Conservation (phyloP, 1,140 invertebrate species). For the Phthorimaea operculella region DNA sequence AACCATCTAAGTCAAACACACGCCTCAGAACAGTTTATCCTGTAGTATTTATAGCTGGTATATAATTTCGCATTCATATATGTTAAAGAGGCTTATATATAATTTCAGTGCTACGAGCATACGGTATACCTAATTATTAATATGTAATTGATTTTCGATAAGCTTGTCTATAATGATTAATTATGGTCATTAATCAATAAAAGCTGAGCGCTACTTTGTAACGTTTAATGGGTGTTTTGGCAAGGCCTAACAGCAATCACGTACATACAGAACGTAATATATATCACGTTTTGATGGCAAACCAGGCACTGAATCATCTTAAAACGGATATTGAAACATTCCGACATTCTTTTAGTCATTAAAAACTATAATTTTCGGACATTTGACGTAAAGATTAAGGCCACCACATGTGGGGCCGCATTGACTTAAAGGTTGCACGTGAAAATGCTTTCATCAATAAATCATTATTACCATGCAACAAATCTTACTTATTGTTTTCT, state of each 20-base stretch:
- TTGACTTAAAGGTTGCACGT: no score
- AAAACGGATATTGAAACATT: conserved; percentile 1
- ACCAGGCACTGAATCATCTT: background rate
- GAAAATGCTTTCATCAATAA: no score
- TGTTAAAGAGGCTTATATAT: no score
- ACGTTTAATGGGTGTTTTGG: background rate
- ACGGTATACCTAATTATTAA: no score
- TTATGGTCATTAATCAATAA: conserved; percentile 11
- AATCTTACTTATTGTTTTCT: no score
- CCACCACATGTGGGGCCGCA: background rate
- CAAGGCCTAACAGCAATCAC: background rate
- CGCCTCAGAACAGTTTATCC: no score
- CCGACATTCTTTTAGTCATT: background rate
- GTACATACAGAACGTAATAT: no score
- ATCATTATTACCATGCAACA: no score
- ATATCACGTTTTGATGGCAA: background rate
- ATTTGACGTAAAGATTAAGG: background rate
- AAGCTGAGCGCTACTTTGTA: no score
- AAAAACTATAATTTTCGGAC: background rate
- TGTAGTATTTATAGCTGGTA: no score
- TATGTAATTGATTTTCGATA: conserved; percentile 29
- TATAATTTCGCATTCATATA: no score
- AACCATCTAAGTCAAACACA: no score
- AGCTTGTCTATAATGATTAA: conserved; percentile 12
- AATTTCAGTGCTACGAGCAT: background rate